Conservation (phyloP, 1,140 invertebrate species). For the Psilanteris sp. region DNA sequence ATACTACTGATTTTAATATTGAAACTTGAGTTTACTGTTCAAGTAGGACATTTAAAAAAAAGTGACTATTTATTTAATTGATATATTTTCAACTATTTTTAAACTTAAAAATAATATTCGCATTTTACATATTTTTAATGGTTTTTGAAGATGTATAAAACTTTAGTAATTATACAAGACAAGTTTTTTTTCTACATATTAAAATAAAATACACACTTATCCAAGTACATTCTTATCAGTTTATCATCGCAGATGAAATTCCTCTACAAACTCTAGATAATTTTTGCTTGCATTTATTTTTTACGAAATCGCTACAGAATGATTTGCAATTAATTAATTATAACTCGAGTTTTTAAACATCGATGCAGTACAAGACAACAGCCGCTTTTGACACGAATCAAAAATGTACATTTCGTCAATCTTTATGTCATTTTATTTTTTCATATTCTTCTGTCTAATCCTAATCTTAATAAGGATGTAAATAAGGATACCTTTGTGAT, state of each 20-base stretch:
- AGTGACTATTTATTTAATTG: slow-evolving; percentile 41
- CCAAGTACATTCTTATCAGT: slow-evolving; percentile 58
- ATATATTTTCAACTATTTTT: slow-evolving; percentile 63
- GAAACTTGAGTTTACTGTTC: no score
- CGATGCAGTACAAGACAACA: slow-evolving; percentile 40
- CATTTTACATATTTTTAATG: slow-evolving; percentile 60
- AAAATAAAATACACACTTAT: slow-evolving; percentile 65
- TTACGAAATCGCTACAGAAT: slow-evolving; percentile 47
- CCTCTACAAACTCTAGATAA: slow-evolving; percentile 56
- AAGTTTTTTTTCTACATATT: slow-evolving; percentile 59
- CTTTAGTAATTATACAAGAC: slow-evolving; percentile 61
- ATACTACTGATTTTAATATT: no score
- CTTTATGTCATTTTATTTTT: no score
- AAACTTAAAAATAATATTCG: slow-evolving; percentile 63
- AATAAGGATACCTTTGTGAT: slow-evolving; percentile 67
- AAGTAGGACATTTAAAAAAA: no score
- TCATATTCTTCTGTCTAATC: no score
- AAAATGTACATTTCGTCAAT: slow-evolving; percentile 56
- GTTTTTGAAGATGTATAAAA: slow-evolving; percentile 61
- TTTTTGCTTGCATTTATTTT: slow-evolving; percentile 42
- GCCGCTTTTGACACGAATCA: slow-evolving; percentile 20
- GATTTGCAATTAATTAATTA: slow-evolving; percentile 23
- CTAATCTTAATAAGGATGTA: no score
- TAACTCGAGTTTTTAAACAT: slow-evolving; percentile 34
- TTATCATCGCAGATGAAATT: slow-evolving; percentile 57